phyloP scores from a whole-genome alignment of 2,797 vertebrate species.

The Platalea minor region DNA sequence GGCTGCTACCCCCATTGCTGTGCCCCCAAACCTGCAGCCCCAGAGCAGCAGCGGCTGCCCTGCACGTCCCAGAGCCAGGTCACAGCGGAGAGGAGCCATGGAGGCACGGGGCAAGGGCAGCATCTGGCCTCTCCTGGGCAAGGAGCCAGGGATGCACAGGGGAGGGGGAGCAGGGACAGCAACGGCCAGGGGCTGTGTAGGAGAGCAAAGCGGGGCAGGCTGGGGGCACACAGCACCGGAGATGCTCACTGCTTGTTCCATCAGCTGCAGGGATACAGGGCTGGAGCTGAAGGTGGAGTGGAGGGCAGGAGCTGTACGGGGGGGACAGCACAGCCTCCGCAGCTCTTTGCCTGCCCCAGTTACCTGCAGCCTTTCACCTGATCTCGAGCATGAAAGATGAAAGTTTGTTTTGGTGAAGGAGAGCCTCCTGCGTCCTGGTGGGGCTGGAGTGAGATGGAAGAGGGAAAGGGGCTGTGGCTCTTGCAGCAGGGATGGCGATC shows the following conservation, averaged over 20 bases:
- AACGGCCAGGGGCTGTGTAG: rapidly evolving
- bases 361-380: not conserved
- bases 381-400: not conserved
- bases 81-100: rapidly evolving
- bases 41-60: not conserved
- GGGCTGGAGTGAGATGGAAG: not conserved
- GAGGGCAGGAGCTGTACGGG: not conserved
- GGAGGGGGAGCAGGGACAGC: not conserved
- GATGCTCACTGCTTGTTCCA: not conserved
- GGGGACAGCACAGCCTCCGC: rapidly evolving
- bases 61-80: not conserved
- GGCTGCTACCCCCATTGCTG: not conserved
- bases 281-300: not conserved
- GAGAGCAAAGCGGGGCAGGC: not conserved
- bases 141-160: not conserved
- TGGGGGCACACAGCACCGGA: not conserved
- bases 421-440: not conserved
- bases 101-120: not conserved
- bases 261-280: not conserved
- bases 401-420: not conserved
- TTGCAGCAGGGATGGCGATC: not conserved
- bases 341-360: not conserved
- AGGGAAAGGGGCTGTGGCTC: not conserved
- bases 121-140: rapidly evolving
- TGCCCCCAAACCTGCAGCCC: not conserved